phyloP scores from a whole-genome alignment of 2,888 invertebrate species.

The Clanis bilineata region DNA sequence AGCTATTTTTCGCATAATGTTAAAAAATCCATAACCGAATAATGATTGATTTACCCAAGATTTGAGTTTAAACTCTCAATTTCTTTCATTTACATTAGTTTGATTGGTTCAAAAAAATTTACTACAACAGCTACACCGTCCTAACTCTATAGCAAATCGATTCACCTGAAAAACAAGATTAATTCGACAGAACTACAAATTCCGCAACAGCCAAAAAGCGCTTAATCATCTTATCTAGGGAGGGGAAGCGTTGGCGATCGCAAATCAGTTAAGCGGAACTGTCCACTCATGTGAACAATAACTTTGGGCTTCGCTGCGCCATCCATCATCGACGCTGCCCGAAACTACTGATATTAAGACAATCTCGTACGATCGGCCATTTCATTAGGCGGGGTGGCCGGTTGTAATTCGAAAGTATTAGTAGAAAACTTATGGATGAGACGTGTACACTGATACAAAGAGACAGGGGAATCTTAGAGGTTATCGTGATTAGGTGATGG shows the following conservation, averaged over 20 bases:
- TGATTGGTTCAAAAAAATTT: too few species aligned
- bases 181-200: not conserved
- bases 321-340: constrained; percentile 34
- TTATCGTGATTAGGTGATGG: too few species aligned
- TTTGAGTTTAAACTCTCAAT: too few species aligned
- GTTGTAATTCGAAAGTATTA: too few species aligned
- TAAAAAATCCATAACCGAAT: too few species aligned
- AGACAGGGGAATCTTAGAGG: too few species aligned
- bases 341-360: constrained; percentile 30
- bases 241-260: constrained; percentile 25
- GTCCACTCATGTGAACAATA: constrained; percentile 29
- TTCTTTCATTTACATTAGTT: too few species aligned
- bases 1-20: too few species aligned
- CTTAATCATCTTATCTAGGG: constrained; percentile 16
- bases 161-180: not conserved
- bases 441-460: too few species aligned
- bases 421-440: too few species aligned
- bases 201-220: constrained; percentile 28
- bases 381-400: constrained; percentile 47
- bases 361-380: constrained; percentile 37
- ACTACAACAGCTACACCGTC: not conserved
- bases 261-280: constrained; percentile 39
- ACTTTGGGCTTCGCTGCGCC: constrained; percentile 19
- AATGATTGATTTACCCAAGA: too few species aligned
- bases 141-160: not conserved